Conservation (phyloP, 2,113 vertebrate species). For the Zosterops borbonicus region DNA sequence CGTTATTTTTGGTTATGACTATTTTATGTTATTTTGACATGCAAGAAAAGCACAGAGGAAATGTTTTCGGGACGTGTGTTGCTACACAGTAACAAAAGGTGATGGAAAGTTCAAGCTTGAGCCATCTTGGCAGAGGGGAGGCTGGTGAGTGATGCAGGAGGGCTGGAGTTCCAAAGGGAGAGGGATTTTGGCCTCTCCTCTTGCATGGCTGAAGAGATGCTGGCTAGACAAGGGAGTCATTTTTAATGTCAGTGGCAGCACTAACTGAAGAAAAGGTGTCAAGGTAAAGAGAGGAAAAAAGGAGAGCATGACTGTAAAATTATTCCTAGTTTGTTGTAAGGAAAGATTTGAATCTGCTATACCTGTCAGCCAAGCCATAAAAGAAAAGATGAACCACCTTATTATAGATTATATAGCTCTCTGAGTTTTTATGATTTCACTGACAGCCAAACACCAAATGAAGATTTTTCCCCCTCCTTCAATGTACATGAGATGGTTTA, state of each 20-base stretch:
- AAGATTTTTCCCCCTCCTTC: neutral
- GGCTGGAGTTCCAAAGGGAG: fast-evolving
- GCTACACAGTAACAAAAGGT: neutral
- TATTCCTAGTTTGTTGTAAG: neutral
- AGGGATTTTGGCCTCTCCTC: neutral
- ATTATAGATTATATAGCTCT: constrained; percentile 9
- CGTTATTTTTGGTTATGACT: neutral
- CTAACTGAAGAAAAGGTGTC: neutral
- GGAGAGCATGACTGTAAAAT: neutral
- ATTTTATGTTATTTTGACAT: neutral
- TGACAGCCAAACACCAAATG: neutral
- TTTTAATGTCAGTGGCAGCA: neutral
- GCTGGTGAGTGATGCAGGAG: fast-evolving
- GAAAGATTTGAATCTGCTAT: constrained; percentile 6
- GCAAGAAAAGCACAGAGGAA: neutral
- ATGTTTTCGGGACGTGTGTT: fast-evolving
- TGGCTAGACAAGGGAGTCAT: neutral
- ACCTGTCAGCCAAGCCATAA: constrained; percentile 35
- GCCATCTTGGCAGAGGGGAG: neutral
- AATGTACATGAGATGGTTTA: neutral
- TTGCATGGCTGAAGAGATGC: neutral
- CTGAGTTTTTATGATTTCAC: constrained; percentile 21
- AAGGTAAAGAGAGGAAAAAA: neutral
- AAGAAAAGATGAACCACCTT: constrained; percentile 23
- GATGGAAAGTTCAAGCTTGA: neutral